A percentile compares a stretch with the other conserved stretches of the same genome.
Conservation (phyloP, 1,140 invertebrate genomes). For the Diploscapter pachys region DNA sequence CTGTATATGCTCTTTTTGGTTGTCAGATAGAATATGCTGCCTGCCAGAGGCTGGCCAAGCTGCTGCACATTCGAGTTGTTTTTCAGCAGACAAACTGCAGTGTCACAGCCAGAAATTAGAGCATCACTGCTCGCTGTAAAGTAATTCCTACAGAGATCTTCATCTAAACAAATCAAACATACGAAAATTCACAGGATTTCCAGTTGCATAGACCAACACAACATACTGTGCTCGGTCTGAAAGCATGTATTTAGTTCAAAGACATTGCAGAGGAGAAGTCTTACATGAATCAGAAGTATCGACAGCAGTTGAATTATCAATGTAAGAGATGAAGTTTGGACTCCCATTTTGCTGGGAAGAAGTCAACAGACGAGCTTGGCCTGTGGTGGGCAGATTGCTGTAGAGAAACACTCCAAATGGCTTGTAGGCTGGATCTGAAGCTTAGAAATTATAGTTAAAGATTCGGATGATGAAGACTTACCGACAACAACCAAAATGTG, state of each 20-base stretch:
- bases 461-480: not conserved
- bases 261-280: not conserved
- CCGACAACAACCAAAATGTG: constrained; percentile 4
- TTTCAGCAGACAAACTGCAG: too few species aligned
- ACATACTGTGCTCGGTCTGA: constrained; percentile 15
- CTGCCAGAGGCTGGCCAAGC: too few species aligned
- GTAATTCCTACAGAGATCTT: too few species aligned
- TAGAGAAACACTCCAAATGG: constrained; percentile 5
- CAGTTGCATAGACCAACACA: constrained; percentile 2
- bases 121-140: too few species aligned
- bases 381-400: not conserved
- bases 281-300: not conserved
- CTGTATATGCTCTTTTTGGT: too few species aligned
- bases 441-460: not conserved
- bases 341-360: not conserved
- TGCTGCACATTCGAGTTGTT: too few species aligned
- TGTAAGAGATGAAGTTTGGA: not conserved
- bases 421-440: constrained; percentile 6
- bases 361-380: not conserved
- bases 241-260: not conserved
- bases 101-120: too few species aligned
- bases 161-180: too few species aligned
- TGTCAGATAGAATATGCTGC: too few species aligned
- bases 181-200: too few species aligned
- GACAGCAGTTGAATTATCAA: constrained; percentile 10